Percentiles rank a stretch among this genome's conserved stretches.
phyloP scores from a whole-genome alignment of 2,797 vertebrate species.

The Stomatorhinus walkeri region DNA sequence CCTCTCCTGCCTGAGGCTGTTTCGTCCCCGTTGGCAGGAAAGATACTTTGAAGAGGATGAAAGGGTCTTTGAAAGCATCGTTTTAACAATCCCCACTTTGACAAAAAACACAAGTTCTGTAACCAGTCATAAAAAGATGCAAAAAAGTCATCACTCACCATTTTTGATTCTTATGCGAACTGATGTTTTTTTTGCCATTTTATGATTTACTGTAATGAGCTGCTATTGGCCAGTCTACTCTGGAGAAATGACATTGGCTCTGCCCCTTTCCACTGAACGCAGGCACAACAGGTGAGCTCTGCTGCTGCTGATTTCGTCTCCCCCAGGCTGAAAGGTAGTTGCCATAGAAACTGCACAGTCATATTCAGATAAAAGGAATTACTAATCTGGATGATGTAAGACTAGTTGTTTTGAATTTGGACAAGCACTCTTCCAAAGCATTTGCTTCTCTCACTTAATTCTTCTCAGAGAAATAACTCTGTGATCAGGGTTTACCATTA shows the following conservation, averaged over 20 bases:
- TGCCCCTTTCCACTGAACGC: background rate
- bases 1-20: background rate
- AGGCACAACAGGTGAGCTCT: background rate
- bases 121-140: background rate
- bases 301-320: conserved; percentile 10
- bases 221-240: background rate
- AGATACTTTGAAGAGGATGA: background rate
- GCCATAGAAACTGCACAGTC: conserved; percentile 61
- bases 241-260: background rate
- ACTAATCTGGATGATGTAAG: background rate
- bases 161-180: background rate
- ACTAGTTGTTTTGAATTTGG: background rate
- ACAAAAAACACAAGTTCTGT: background rate
- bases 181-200: background rate
- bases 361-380: conserved; percentile 52
- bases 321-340: conserved; percentile 50
- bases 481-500: background rate
- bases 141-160: background rate
- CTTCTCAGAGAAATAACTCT: background rate
- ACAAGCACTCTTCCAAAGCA: background rate
- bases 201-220: background rate
- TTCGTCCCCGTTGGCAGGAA: background rate
- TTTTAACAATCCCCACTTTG: background rate
- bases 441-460: background rate
- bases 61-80: background rate